Evolutionary conservation across 1,140 invertebrate genomes (phyloP), one percentile per base, ranked within the genome.

Genomic region (Pinna nobilis): DNA sequence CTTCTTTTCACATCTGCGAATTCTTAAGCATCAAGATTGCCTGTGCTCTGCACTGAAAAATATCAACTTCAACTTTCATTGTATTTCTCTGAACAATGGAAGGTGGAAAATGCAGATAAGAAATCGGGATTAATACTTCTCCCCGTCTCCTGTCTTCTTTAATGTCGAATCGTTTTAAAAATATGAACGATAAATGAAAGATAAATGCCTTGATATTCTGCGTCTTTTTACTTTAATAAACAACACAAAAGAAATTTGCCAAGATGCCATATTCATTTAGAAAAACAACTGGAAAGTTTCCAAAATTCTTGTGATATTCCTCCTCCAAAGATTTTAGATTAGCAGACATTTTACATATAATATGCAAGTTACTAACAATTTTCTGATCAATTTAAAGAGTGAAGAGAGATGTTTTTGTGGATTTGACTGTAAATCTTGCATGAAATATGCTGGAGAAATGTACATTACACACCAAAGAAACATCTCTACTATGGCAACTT

Each of bases 181-280:
- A 13, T 15, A 63, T 28, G 59, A 63, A 63, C 37, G 59, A 63
- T 63, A 44, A 63, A 63, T 63, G 59, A 30, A 63, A 37, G 44
- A n/a, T n/a, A n/a, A n/a, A n/a, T n/a, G n/a, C n/a, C n/a, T 63
- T 63, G 44, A 41, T 44, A 33, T 59, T 41, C 35, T 37, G 39
- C 39, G 20, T 63, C 59, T 39, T 63, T 63, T 41, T 32, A 63
- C 59, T 63, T 63, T 63, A 63, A 63, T 63, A 63, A 63, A 63
- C 39, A 63, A 63, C 59, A 63, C 59, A 63, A 63, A 63, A 63
- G 59, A 63, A 63, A 63, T 63, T 63, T 63, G 59, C 59, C 59
- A 63, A 63, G 59, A 63, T 63, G 59, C 59, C 59, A 63, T 63
- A 63, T 63, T 63, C 59, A 63, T 63, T 63, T 63, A 63, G 33